Percentiles rank a stretch among this genome's conserved stretches.
These are phyloP conservation scores for Gymnorhina tibicen DNA, from an alignment of 2,113 vertebrate species.

Conservation along the genomic window DNA sequence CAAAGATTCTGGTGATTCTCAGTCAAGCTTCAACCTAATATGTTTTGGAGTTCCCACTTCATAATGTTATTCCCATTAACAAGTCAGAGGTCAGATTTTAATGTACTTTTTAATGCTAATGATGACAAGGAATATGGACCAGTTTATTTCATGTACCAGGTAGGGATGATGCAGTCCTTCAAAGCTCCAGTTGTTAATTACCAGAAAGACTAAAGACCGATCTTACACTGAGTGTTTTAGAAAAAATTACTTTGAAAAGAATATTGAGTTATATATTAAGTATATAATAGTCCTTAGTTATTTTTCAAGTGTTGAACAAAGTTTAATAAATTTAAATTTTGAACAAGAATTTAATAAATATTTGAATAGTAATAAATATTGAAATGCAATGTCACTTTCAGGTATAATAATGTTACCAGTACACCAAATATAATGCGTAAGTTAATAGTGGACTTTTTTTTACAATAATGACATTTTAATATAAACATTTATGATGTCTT, in stretches of 20 bases:
- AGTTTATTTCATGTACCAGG: accelerated
- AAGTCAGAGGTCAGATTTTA: background rate
- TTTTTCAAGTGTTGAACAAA: background rate
- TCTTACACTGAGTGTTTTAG: background rate
- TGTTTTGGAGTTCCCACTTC: background rate
- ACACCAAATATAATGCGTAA: background rate
- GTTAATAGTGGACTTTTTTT: background rate
- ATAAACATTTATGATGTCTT: background rate
- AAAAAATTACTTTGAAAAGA: background rate
- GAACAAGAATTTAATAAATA: background rate
- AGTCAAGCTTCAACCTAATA: background rate
- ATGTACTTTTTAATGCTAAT: background rate
- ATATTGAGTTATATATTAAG: background rate
- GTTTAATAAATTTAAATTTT: too few relatives aligned
- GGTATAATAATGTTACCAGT: background rate
- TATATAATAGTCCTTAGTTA: background rate
- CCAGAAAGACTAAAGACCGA: too few relatives aligned
- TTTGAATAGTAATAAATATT: background rate
- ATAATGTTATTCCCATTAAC: background rate
- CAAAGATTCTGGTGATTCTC: background rate
- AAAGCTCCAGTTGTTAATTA: background rate
- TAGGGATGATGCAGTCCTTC: background rate
- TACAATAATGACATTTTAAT: background rate
- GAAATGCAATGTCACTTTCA: background rate
- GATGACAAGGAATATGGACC: background rate